These are phyloP conservation scores for Botrylloides violaceus DNA, from an alignment of 23 tunicate genomes.

Conservation along the genomic window DNA sequence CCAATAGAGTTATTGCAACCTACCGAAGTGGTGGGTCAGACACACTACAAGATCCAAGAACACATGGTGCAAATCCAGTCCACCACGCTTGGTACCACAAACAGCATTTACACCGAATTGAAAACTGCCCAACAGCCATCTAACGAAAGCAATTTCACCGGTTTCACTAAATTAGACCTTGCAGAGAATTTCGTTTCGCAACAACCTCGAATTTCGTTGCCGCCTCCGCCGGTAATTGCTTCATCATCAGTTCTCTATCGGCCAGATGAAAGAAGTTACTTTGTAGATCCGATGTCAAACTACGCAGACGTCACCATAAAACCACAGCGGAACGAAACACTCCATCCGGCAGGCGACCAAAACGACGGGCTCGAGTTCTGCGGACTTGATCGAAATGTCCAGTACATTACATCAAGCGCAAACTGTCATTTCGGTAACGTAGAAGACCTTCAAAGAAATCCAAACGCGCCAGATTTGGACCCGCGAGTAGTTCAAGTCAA, in stretches of 20 bases:
- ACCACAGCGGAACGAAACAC: neutral
- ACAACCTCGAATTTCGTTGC: neutral
- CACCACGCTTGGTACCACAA: neutral
- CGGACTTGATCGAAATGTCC: neutral
- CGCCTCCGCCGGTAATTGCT: constrained; percentile 16
- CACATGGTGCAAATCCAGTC: constrained; percentile 3
- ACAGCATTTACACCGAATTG: constrained; percentile 9
- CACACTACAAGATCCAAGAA: constrained; percentile 20
- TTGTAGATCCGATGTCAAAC: neutral
- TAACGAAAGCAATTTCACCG: constrained; percentile 3
- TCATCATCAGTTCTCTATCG: neutral
- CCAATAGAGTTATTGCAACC: neutral
- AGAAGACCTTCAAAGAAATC: neutral
- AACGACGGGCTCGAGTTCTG: neutral
- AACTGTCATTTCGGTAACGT: neutral
- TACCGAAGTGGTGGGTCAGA: neutral
- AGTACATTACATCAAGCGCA: neutral
- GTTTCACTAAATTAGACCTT: neutral
- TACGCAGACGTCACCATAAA: neutral
- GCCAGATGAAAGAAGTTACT: neutral
- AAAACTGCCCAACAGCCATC: constrained; percentile 3
- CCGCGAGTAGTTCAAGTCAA: neutral
- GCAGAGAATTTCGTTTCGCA: neutral
- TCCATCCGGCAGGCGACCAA: neutral
- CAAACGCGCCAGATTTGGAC: neutral